Evolutionary conservation across 2,113 vertebrate genomes (phyloP).

Genomic region (Nycticorax nycticorax): DNA sequence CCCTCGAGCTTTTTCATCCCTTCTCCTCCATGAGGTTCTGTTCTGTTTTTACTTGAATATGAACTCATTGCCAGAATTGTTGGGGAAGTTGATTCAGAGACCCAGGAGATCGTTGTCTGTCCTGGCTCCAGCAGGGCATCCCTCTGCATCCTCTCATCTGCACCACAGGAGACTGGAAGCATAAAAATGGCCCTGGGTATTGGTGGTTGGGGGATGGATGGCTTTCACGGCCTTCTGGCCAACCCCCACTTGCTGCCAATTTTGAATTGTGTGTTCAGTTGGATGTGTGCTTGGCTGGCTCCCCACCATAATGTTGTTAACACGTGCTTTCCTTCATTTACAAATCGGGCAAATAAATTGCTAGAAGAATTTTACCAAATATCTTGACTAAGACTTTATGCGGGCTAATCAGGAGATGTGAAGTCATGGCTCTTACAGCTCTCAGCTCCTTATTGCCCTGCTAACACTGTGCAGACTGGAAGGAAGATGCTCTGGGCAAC

Average conservation of each 20-base stretch:
- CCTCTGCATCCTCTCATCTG: not conserved
- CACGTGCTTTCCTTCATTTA: not conserved
- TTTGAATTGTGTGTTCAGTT: not conserved
- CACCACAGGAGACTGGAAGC: not conserved
- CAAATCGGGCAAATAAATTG: not conserved
- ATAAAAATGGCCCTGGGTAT: not conserved
- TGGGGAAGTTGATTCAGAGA: not conserved
- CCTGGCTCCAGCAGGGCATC: not conserved
- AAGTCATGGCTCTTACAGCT: not conserved
- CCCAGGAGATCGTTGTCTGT: not conserved
- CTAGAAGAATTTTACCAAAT: not conserved
- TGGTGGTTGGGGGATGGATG: not conserved
- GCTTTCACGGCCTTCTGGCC: not conserved
- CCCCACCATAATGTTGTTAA: not conserved
- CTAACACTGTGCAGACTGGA: not conserved
- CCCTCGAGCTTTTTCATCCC: not conserved
- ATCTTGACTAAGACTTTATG: not conserved
- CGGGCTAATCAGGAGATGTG: not conserved
- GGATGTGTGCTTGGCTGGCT: not conserved
- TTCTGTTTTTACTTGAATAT: slow-evolving; percentile 50
- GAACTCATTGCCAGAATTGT: not conserved
- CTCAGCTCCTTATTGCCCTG: not conserved
- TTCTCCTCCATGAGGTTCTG: not conserved
- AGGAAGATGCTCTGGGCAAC: not conserved
- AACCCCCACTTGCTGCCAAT: not conserved